Percentiles rank a stretch among this genome's conserved stretches.
Conservation (phyloP, 2,113 vertebrate genomes). For the Urocolius indicus region DNA sequence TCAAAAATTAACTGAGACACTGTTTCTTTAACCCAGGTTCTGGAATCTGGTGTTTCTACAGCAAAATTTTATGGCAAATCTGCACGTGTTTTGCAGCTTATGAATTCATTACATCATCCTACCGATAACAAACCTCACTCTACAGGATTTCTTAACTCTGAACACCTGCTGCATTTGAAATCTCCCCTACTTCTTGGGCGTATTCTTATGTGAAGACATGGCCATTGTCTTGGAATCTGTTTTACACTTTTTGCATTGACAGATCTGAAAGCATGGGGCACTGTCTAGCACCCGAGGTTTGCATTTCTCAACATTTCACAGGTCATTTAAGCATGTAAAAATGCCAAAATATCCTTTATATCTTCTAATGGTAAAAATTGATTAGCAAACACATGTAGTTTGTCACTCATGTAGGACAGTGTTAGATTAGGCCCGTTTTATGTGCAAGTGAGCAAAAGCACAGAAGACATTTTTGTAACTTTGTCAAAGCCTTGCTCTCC, state of each 20-base stretch:
- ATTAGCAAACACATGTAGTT: not conserved
- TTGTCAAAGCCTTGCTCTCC: not conserved
- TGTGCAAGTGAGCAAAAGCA: not conserved
- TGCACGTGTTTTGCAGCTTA: not conserved
- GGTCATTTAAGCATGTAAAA: not conserved
- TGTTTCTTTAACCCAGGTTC: not conserved
- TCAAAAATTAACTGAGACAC: not conserved
- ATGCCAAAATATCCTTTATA: not conserved
- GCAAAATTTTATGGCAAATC: not conserved
- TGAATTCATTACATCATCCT: not conserved
- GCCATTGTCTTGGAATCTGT: not conserved
- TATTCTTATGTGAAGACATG: not conserved
- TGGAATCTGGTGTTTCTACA: not conserved
- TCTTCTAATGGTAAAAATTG: not conserved
- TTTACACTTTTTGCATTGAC: not conserved
- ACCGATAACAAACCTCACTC: not conserved
- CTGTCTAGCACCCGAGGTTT: fast-evolving
- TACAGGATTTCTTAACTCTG: not conserved
- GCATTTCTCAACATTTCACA: not conserved
- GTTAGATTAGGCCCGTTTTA: not conserved
- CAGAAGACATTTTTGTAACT: not conserved
- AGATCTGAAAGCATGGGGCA: not conserved
- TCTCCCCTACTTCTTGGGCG: not conserved
- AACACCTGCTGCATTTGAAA: not conserved
- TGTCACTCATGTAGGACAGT: not conserved